Evolutionary conservation across 2,797 vertebrate species (phyloP), one percentile per base, ranked within the genome.

Genomic region (Danio albolineatus): DNA sequence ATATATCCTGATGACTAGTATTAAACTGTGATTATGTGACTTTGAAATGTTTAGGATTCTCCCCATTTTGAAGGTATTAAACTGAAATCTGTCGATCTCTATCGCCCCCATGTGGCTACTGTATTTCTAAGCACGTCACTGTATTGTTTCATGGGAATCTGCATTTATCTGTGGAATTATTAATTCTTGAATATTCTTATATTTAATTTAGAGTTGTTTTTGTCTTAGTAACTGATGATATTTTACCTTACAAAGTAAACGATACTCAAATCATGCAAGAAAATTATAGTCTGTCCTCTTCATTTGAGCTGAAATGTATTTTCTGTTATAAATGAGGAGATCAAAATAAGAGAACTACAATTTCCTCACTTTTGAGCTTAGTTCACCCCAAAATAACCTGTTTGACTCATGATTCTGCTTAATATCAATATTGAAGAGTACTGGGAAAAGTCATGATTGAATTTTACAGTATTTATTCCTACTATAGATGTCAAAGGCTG

Each of bases 51-150:
- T 21, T 43, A n/a, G 67, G 10, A 17, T 70, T 36, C 41, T 36
- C 3, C 10, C 39, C 21, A 46, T 49, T 19, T 36, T 41, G 43
- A 13, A 13, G 17, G 67, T 28, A 8, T 46, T 46, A 48, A 21
- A 66, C 5, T n/a, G 14, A n/a, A 16, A 16, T 41, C 9, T 39
- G 38, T n/a, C 9, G 65, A 8, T 38, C 12, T 53, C n/a, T 73
- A 59, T 67, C 61, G n/a, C 81, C 81, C 46, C 38, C 75, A 21
- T 65, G 69, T 69, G 75, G 75, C n/a, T 12, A 49, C 12, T 49
- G 46, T 59, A 41, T 65, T 41, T 51, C 6, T 51, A 62, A 56
- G 38, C 70, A 72, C 21, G 41, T 57, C 41, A 44, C 49, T 48
- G 12, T 10, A 51, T 13, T 51, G 66, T 8, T 36, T 69, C 28